Evolutionary conservation across 2,888 invertebrate genomes (phyloP).

Genomic region (Noctua janthe): DNA sequence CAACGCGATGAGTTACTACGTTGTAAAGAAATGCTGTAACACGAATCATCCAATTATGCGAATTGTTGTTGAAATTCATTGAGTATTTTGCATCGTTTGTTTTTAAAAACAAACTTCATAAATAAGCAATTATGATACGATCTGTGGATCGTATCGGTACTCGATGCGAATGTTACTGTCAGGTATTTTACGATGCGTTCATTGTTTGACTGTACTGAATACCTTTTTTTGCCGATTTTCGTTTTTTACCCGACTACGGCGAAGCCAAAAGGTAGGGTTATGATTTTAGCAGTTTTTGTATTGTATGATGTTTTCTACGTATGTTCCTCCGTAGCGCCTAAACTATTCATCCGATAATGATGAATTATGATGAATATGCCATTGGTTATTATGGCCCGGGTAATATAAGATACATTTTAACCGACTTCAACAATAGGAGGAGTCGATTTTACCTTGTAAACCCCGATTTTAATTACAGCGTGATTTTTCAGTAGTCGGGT

Average conservation of each 20-base stretch:
- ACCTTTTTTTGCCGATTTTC: background rate
- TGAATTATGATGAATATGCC: too few species aligned
- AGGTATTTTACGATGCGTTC: slow-evolving; percentile 25
- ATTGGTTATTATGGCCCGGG: too few species aligned
- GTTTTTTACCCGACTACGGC: background rate
- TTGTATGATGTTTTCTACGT: too few species aligned
- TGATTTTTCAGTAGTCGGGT: too few species aligned
- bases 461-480: too few species aligned
- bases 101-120: slow-evolving; percentile 44
- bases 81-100: slow-evolving; percentile 44
- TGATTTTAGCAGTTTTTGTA: too few species aligned
- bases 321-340: too few species aligned
- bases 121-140: slow-evolving; percentile 56
- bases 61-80: slow-evolving; percentile 47
- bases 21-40: slow-evolving; percentile 30
- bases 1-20: slow-evolving; percentile 28
- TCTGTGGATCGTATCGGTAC: slow-evolving; percentile 23
- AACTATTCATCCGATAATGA: too few species aligned
- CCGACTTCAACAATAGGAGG: too few species aligned
- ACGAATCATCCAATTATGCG: slow-evolving; percentile 45
- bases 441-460: too few species aligned
- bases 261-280: too few species aligned
- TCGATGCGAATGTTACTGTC: slow-evolving; percentile 31
- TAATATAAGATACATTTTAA: too few species aligned
- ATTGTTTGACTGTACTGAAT: background rate